Evolutionary conservation across 2,797 vertebrate species (phyloP), one percentile per base, ranked within the genome.

Genomic region (Argyrosomus regius): DNA sequence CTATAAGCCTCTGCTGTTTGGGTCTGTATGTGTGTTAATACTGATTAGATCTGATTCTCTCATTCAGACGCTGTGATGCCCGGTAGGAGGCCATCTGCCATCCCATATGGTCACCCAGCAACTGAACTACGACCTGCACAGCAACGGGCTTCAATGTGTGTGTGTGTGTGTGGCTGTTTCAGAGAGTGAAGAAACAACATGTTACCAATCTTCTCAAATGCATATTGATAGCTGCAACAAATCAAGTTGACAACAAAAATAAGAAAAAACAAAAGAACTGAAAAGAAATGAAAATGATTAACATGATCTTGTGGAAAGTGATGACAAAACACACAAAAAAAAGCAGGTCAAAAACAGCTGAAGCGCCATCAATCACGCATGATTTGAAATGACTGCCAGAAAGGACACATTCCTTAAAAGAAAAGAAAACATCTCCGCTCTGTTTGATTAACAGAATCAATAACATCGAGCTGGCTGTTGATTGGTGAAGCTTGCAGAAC

Each of bases 11-110:
- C 12, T 78, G 64, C 26, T 77, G 77, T 85, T 78, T 83, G 39
- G 45, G 75, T 81, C 50, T 72, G 60, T 76, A 39, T 76, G 65
- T 81, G 76, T 77, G 85, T 83, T 89, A 86, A 89, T 75, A 68
- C 91, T 84, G 88, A 87, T 90, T 83, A 91, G 85, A 92, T 86
- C 68, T 67, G 82, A 87, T 77, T 80, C 82, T 53, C 74, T 89
- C 79, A 84, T 91, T 92, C 89, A 93, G 84, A 83, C 2, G 52
- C 54, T 20, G 79, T 18, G 48, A 69, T 62, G 81, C 72, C 78
- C 24, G 49, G 76, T 84, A 85, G 77, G 60, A 87, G 80, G 86
- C 93, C 93, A 95, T 94, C 94, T 94, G 93, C 77, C 57, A 52
- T 77, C 69, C 89, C 91, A 91, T 94, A 94, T 94, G 93, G 82